A percentile compares a stretch with the other conserved stretches of the same genome.
These are phyloP conservation scores for Scaptodrosophila lebanonensis DNA, from an alignment of 1,140 invertebrate species.

Conservation along the genomic window DNA sequence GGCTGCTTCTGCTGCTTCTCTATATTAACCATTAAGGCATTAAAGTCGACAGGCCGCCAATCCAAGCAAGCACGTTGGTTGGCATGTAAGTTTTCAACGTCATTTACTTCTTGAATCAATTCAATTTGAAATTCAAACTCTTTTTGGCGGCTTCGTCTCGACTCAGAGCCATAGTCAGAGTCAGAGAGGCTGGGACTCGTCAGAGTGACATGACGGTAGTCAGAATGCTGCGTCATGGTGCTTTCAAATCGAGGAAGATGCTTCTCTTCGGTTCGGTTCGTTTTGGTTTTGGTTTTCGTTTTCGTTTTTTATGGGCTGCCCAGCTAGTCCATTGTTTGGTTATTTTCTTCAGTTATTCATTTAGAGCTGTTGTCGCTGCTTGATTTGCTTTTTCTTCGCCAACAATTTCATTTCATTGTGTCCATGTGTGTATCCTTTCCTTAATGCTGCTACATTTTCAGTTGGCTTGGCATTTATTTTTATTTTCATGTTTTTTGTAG, in stretches of 20 bases:
- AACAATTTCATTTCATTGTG: slow-evolving; percentile 19
- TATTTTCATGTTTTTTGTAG: slow-evolving; percentile 29
- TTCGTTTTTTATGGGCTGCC: no score
- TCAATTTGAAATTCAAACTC: slow-evolving; percentile 73
- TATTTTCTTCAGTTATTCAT: neutral
- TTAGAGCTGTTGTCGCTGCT: neutral
- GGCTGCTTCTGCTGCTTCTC: slow-evolving; percentile 31
- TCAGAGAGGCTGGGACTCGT: slow-evolving; percentile 12
- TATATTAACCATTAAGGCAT: slow-evolving; percentile 71
- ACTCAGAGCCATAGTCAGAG: neutral
- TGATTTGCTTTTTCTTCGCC: slow-evolving; percentile 18
- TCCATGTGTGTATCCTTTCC: slow-evolving; percentile 47
- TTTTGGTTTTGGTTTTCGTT: slow-evolving; percentile 23
- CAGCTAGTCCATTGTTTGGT: no score
- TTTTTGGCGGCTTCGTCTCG: slow-evolving; percentile 39
- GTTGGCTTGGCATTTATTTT: slow-evolving; percentile 12
- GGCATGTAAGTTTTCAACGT: slow-evolving; percentile 61
- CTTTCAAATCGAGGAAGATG: slow-evolving; percentile 49
- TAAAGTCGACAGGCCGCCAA: slow-evolving; percentile 23
- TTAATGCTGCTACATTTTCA: slow-evolving; percentile 18
- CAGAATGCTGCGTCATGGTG: slow-evolving; percentile 58
- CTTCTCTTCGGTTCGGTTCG: slow-evolving; percentile 21
- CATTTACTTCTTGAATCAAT: slow-evolving; percentile 68
- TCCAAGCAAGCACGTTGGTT: neutral
- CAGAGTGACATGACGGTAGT: slow-evolving; percentile 66